A percentile compares a stretch with the other conserved stretches of the same genome.
Conservation (phyloP, 2,797 vertebrate genomes). For the Danio albolineatus region DNA sequence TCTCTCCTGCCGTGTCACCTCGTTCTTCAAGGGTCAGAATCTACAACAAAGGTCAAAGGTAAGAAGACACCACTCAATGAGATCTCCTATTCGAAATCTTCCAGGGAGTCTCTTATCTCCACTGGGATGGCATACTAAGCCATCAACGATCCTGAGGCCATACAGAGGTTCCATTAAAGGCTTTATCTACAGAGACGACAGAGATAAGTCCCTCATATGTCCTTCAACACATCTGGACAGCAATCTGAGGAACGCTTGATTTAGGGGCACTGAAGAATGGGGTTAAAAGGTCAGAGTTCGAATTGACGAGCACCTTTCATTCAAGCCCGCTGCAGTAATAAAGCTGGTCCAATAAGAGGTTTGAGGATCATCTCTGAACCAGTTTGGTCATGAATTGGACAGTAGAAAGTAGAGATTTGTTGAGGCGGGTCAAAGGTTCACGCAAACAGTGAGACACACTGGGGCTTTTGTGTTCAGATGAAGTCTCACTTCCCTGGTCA, state of each 20-base stretch:
- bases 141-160: slow-evolving; percentile 31
- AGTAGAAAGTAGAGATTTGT: slow-evolving; percentile 38
- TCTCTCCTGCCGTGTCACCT: slow-evolving; percentile 89
- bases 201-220: slow-evolving; percentile 31
- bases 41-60: slow-evolving; percentile 72
- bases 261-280: slow-evolving; percentile 51
- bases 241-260: slow-evolving; percentile 44
- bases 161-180: slow-evolving; percentile 42
- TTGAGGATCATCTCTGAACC: slow-evolving; percentile 58
- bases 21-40: slow-evolving; percentile 97
- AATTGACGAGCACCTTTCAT: slow-evolving; percentile 56
- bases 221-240: slow-evolving; percentile 29
- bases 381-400: slow-evolving; percentile 8
- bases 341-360: slow-evolving; percentile 58
- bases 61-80: slow-evolving; percentile 57
- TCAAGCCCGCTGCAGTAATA: not conserved
- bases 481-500: not conserved
- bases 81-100: slow-evolving; percentile 22
- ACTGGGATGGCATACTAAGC: slow-evolving; percentile 33
- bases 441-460: slow-evolving; percentile 40
- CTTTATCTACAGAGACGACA: slow-evolving; percentile 48
- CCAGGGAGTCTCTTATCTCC: slow-evolving; percentile 40
- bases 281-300: slow-evolving; percentile 70
- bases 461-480: slow-evolving; percentile 49
- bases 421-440: slow-evolving; percentile 72